Evolutionary conservation across 1,140 invertebrate genomes (phyloP), one percentile per base, ranked within the genome.

Genomic region (Drosophila athabasca): DNA sequence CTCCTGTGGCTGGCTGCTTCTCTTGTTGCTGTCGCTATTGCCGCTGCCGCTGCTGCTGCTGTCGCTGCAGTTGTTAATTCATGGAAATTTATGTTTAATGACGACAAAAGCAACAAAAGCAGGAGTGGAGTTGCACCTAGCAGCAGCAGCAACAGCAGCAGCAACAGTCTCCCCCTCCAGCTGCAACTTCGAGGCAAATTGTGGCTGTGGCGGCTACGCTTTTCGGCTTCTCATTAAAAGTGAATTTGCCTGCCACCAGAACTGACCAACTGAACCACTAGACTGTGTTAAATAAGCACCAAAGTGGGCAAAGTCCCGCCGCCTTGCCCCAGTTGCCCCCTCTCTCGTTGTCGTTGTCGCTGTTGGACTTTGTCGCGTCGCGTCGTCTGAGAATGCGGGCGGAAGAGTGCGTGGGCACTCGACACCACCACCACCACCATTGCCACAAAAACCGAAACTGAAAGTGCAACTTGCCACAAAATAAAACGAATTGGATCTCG

Each of bases 371-470:
- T 39, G 35, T 39, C 35, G 35, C 11, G 22, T 24, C 22, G 22
- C 62, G 52, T 78, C 60, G 79, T 79, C 79, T 83, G 75, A 83
- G 69, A 83, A 83, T 82, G 79, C 79, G 65, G 70, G 65, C 53
- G 64, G 51, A 57, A 51, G 55, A 62, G 26, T 57, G 35, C 15
- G 59, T 54, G 46, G 46, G 46, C 46, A 39, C 11, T 9, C 31
- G 31, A 35, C 31, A 35, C 31, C 31, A 35, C 31, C 31, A 35
- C 31, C 8, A 35, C 9, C 35, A 39, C 35, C 35, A 8, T 11
- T 11, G 9, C 8, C 29, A 13, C 1, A 3, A 11, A 35, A 46
- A 19, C 45, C n/a, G 49, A 73, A 57, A 79, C 70, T 55, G 64
- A 79, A 70, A 79, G 76, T 70, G 76, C 77, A 61, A 61, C 57